These are phyloP conservation scores for Hirtodrosophila duncani DNA, from an alignment of 2,888 invertebrate genomes.

Conservation along the genomic window DNA sequence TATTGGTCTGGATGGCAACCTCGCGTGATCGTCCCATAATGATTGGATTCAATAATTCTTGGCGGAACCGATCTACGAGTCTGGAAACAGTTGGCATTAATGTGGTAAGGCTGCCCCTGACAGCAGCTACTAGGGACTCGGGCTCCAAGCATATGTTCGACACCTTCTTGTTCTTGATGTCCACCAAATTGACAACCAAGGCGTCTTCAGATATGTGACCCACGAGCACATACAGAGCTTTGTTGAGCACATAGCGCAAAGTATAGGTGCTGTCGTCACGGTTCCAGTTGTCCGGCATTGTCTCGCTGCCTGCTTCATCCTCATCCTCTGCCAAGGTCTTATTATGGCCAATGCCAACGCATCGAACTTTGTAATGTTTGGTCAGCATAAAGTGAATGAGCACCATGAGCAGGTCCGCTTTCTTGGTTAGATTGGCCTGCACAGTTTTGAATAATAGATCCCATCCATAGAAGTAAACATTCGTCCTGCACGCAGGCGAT, in stretches of 20 bases:
- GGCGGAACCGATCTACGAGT: constrained; percentile 82
- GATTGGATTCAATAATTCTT: constrained; percentile 84
- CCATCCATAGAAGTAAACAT: constrained; percentile 76
- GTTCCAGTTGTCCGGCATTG: constrained; percentile 88
- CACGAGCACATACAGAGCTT: constrained; percentile 83
- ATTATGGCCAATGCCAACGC: constrained; percentile 81
- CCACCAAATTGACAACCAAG: constrained; percentile 83
- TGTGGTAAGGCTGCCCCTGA: constrained; percentile 81
- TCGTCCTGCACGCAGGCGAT: no score
- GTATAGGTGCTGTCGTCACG: constrained; percentile 82
- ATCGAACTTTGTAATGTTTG: constrained; percentile 80
- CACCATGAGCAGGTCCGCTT: constrained; percentile 83
- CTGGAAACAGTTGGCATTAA: constrained; percentile 83
- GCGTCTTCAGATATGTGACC: constrained; percentile 82
- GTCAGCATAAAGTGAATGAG: constrained; percentile 81
- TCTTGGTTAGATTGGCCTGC: constrained; percentile 78
- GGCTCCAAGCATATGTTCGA: constrained; percentile 82
- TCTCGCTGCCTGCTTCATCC: constrained; percentile 84
- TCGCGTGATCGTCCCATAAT: constrained; percentile 69
- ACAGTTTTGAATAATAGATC: constrained; percentile 75
- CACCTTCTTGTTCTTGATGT: constrained; percentile 79
- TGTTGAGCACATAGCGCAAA: constrained; percentile 85
- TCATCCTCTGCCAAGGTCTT: constrained; percentile 81
- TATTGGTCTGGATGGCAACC: constrained; percentile 74
- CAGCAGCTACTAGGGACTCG: constrained; percentile 80